Evolutionary conservation across 2,113 vertebrate species (phyloP).

Genomic region (Bufo gargarizans): DNA sequence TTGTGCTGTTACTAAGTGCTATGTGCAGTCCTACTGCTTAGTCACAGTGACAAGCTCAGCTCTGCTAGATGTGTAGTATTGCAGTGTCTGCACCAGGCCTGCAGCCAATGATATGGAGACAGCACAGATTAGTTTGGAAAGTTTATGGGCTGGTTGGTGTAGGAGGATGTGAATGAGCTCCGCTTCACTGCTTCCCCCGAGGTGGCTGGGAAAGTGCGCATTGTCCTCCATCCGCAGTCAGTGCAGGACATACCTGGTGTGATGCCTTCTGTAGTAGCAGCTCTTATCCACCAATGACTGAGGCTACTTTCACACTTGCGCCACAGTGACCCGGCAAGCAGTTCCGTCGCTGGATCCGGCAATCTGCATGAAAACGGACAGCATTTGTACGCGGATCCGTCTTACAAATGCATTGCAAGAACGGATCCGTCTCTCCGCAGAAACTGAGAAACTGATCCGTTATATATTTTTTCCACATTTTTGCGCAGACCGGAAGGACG

Average conservation of each 20-base stretch:
- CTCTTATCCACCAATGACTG: not conserved
- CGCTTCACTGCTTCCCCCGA: conserved; percentile 11
- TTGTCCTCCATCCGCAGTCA: conserved; percentile 7
- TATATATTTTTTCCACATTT: no score
- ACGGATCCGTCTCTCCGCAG: no score
- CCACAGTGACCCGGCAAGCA: no score
- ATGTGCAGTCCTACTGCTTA: not conserved
- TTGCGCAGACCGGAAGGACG: no score
- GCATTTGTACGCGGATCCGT: no score
- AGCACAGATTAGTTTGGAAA: not conserved
- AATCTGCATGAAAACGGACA: no score
- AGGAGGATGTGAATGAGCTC: conserved; percentile 18
- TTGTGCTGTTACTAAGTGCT: not conserved
- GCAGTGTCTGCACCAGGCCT: not conserved
- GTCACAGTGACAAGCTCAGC: not conserved
- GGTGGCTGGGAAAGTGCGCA: conserved; percentile 13
- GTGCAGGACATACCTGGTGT: not conserved
- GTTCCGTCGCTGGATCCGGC: no score
- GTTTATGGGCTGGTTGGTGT: not conserved
- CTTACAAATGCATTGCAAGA: no score
- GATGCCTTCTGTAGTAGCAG: not conserved
- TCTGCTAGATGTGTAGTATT: not conserved
- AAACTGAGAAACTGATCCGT: no score
- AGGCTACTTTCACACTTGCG: no score
- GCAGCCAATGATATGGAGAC: not conserved